phyloP scores from a whole-genome alignment of 2,888 invertebrate species.

The Andrena flavipes region DNA sequence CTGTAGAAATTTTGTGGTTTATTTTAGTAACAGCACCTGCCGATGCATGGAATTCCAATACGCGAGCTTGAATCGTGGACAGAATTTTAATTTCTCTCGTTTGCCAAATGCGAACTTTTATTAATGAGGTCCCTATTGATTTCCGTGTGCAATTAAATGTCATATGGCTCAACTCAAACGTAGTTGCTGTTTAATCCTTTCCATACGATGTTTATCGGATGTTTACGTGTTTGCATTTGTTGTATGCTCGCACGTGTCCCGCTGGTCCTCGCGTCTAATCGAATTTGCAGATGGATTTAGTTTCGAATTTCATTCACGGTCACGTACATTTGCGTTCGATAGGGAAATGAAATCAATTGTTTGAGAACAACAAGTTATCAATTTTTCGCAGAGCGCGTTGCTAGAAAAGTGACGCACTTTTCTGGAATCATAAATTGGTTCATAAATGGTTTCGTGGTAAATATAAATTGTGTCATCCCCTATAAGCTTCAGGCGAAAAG shows the following conservation, averaged over 20 bases:
- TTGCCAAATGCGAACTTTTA: neutral
- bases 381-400: neutral
- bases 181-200: neutral
- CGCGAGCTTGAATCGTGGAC: too few relatives aligned
- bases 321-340: neutral
- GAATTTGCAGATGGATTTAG: neutral
- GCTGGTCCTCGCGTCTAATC: neutral
- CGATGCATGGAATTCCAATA: too few relatives aligned
- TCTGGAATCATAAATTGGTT: neutral
- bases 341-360: neutral
- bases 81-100: too few relatives aligned
- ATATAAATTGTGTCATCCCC: too few relatives aligned
- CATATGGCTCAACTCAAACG: neutral
- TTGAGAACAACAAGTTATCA: neutral
- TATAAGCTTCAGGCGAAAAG: too few relatives aligned
- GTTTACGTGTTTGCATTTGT: slow-evolving; percentile 1
- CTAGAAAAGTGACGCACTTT: neutral
- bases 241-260: neutral
- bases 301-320: neutral
- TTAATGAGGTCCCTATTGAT: neutral
- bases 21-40: too few relatives aligned
- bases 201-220: neutral
- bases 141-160: neutral
- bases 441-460: too few relatives aligned
- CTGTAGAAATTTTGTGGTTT: too few relatives aligned